Conservation (phyloP, 2,888 invertebrate species). For the Cetonia aurata region DNA sequence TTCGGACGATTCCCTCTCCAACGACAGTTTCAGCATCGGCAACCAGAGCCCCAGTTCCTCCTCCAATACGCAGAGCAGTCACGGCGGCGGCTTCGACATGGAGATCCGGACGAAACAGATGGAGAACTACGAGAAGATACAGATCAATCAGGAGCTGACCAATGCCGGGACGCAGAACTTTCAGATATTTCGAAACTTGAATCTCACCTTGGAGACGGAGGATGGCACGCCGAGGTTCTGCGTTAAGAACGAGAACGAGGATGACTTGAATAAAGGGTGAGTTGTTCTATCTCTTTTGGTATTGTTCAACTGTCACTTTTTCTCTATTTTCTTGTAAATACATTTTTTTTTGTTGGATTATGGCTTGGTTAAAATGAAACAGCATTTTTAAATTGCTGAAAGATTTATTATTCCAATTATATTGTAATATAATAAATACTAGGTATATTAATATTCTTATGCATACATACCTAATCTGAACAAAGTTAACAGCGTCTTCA, state of each 20-base stretch:
- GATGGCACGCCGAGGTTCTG: conserved; percentile 44
- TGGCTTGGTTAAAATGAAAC: too few species aligned
- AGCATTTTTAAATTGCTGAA: too few species aligned
- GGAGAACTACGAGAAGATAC: conserved; percentile 59
- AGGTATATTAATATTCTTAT: too few species aligned
- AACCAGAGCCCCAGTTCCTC: conserved; percentile 66
- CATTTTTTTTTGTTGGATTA: too few species aligned
- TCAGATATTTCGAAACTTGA: conserved; percentile 62
- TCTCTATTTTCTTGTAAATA: too few species aligned
- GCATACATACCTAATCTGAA: too few species aligned
- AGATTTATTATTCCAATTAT: too few species aligned
- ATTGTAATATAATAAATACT: too few species aligned
- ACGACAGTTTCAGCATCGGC: conserved; percentile 69
- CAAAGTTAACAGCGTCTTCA: too few species aligned
- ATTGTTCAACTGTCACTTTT: too few species aligned
- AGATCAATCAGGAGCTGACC: conserved; percentile 60
- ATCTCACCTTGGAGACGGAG: conserved; percentile 51
- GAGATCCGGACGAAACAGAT: conserved; percentile 60
- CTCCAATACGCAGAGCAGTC: conserved; percentile 63
- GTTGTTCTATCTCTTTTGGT: background rate
- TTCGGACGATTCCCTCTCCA: conserved; percentile 81
- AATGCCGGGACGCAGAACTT: conserved; percentile 60
- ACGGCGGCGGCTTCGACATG: conserved; percentile 57
- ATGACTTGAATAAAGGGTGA: conserved; percentile 39
- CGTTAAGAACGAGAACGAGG: conserved; percentile 21